phyloP scores from a whole-genome alignment of 2,888 invertebrate genomes.

The Drosophila flavopinicola region DNA sequence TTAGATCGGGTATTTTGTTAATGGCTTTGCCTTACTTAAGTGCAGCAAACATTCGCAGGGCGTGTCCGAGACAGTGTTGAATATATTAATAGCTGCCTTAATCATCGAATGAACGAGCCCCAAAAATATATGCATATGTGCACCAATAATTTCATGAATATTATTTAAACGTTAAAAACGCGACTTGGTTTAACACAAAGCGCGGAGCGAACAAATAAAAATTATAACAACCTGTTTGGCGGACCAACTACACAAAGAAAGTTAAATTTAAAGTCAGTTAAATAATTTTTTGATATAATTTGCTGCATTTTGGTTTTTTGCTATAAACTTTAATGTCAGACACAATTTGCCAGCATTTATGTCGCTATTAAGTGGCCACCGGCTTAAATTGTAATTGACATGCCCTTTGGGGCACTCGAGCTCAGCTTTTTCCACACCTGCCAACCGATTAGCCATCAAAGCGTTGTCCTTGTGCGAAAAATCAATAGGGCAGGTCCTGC shows the following conservation, averaged over 20 bases:
- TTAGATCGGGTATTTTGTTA: constrained; percentile 48
- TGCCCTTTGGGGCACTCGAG: constrained; percentile 52
- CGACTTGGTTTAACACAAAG: constrained; percentile 38
- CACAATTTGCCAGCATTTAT: constrained; percentile 24
- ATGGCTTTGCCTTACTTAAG: constrained; percentile 69
- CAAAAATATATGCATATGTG: constrained; percentile 64
- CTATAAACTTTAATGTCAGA: constrained; percentile 44
- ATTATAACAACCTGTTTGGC: constrained; percentile 40
- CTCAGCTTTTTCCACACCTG: constrained; percentile 57
- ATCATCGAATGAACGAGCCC: constrained; percentile 71
- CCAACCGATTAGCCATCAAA: constrained; percentile 70
- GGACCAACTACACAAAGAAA: constrained; percentile 68
- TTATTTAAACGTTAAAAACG: constrained; percentile 49
- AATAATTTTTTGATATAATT: constrained; percentile 5
- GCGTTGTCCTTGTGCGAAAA: constrained; percentile 50
- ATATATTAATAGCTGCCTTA: constrained; percentile 58
- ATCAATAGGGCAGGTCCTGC: constrained; percentile 67
- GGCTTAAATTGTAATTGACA: constrained; percentile 50
- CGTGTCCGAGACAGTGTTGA: constrained; percentile 46
- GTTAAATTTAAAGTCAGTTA: constrained; percentile 69
- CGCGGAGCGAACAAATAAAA: constrained; percentile 2
- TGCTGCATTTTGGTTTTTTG: constrained; percentile 5
- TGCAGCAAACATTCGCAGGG: constrained; percentile 47
- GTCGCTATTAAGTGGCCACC: constrained; percentile 42
- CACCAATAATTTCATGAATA: constrained; percentile 47